These are phyloP conservation scores for Nephrotoma flavescens DNA, from an alignment of 2,888 invertebrate species.

Conservation along the genomic window DNA sequence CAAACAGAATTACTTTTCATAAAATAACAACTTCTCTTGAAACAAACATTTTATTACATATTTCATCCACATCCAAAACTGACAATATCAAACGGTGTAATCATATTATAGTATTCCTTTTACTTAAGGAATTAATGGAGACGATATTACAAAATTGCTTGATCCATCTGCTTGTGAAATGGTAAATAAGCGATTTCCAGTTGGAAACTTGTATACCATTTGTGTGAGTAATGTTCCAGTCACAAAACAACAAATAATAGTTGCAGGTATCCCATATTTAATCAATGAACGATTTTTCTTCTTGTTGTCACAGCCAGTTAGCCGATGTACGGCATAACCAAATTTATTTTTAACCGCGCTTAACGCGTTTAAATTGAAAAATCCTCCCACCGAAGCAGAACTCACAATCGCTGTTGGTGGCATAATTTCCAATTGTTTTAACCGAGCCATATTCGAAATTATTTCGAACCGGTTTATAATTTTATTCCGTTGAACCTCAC, in stretches of 20 bases:
- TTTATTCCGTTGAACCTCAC: neutral
- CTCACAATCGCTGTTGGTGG: neutral
- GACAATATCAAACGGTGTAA: no score
- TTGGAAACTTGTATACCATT: neutral
- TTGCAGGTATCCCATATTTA: neutral
- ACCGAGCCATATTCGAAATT: neutral
- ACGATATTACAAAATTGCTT: no score
- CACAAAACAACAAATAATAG: neutral
- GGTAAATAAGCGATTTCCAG: neutral
- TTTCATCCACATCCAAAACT: no score
- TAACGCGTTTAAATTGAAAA: neutral
- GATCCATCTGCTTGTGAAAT: no score
- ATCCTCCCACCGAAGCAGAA: neutral
- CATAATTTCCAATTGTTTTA: neutral
- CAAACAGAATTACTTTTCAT: no score
- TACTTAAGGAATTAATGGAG: no score
- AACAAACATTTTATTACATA: no score
- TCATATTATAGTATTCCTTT: no score
- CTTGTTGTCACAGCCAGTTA: neutral
- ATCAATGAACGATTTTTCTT: neutral
- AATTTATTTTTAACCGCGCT: neutral
- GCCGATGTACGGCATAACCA: neutral
- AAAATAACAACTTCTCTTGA: no score
- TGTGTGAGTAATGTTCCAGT: neutral
- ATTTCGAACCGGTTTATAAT: neutral